Base-by-base conservation (phyloP, 1,140 invertebrate species). In the Atta texana region DNA sequence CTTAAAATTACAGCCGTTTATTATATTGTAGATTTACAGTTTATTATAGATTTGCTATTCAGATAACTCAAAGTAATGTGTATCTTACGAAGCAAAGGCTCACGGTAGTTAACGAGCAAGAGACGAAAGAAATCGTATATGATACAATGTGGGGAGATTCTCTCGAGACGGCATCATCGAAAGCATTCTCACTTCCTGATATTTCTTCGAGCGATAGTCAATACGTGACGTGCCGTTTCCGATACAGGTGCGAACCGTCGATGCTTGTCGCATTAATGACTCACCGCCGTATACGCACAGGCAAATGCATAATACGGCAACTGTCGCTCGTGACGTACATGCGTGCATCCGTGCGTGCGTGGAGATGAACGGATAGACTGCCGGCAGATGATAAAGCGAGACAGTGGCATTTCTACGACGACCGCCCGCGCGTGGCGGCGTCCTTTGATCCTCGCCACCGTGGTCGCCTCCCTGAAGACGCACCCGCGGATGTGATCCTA, bases 401-500 rank as follows among this genome's bases (percentile, higher is more conserved):
- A 86, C 86, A 86, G 85, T 88, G 72, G 88, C 91, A 92, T 93
- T 92, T 92, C 91, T 90, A 78, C 84, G 87, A 88, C 71, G 85
- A 88, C 82, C 72, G 53, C 39, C 76, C 59, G 44, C 72, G 87
- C 80, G 89, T 92, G 89, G 90, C 90, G 90, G 91, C 89, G 89
- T 90, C 91, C 87, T 93, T 93, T 93, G 92, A 93, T 93, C 85
- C 77, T 77, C 63, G 59, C 86, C 86, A 84, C 82, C 74, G 57
- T 61, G 85, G 64, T 53, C 64, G 57, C 63, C 74, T 44, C 39
- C 14, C 61, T 76, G 57, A 55, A 74, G 78, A 76, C 68, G 59
- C 71, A 63, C 16, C 18, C 87, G 74, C 76, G 76, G 44, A 87
- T 61, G 64, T 76, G 28, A 59, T 55, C n/a, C 31, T 68, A 55